phyloP scores from a whole-genome alignment of 2,797 vertebrate genomes.

The Chromobotia macracanthus region DNA sequence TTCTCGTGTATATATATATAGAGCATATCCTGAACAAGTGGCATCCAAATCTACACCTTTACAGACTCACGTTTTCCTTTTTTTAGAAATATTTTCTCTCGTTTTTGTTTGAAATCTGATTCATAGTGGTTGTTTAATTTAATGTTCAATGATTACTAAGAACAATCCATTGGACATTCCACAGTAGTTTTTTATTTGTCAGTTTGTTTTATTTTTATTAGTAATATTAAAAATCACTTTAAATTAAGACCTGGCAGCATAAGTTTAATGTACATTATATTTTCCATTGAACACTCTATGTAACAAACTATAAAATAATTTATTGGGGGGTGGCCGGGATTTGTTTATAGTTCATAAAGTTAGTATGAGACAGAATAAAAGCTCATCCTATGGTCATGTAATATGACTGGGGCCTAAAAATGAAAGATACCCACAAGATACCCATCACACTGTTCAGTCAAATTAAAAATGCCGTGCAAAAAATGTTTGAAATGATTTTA shows the following conservation, averaged over 20 bases:
- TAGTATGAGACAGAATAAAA: too few species aligned
- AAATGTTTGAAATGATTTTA: background rate
- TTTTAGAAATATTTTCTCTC: background rate
- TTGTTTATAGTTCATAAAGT: too few species aligned
- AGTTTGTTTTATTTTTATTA: background rate
- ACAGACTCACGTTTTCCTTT: constrained; percentile 13
- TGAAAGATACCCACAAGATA: background rate
- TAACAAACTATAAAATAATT: background rate
- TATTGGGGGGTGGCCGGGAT: too few species aligned
- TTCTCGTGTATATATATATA: background rate
- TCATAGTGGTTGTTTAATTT: constrained; percentile 43
- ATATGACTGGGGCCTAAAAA: too few species aligned
- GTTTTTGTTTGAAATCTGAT: constrained; percentile 17
- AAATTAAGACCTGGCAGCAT: constrained; percentile 14
- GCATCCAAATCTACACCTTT: constrained; percentile 41
- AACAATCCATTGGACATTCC: constrained; percentile 38
- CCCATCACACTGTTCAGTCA: background rate
- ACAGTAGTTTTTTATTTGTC: constrained; percentile 5
- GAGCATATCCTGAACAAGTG: constrained; percentile 14
- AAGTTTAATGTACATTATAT: background rate
- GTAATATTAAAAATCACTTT: background rate
- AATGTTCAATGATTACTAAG: constrained; percentile 19
- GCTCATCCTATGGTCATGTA: too few species aligned
- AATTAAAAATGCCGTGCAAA: background rate
- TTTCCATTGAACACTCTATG: background rate